Percentiles rank a stretch among this genome's conserved stretches.
These are phyloP conservation scores for Solea senegalensis DNA, from an alignment of 2,113 vertebrate genomes.

Conservation along the genomic window DNA sequence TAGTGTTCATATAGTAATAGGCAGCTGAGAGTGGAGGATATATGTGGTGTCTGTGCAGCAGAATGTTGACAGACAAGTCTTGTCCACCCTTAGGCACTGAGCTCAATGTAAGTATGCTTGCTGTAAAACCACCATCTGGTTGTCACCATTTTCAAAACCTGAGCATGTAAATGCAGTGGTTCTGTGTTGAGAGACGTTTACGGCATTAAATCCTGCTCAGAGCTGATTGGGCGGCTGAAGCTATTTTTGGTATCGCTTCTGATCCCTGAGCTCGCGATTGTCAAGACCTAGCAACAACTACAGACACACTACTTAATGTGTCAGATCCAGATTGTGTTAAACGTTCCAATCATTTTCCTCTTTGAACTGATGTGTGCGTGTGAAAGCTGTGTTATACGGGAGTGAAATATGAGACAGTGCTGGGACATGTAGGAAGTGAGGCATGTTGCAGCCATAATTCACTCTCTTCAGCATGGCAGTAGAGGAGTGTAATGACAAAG, in stretches of 20 bases:
- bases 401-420: constrained; percentile 46
- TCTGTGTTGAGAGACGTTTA: constrained; percentile 22
- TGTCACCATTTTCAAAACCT: constrained; percentile 40
- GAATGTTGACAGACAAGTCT: constrained; percentile 55
- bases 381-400: constrained; percentile 1
- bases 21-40: not conserved
- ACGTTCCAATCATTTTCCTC: constrained; percentile 19
- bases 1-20: not conserved
- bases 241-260: constrained; percentile 43
- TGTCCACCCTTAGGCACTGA: constrained; percentile 34
- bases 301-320: constrained; percentile 20
- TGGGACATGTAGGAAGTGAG: constrained; percentile 49
- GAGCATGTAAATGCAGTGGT: constrained; percentile 36
- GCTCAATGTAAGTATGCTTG: constrained; percentile 37
- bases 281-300: constrained; percentile 16
- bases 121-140: constrained; percentile 57
- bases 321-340: constrained; percentile 29
- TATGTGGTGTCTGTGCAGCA: not conserved
- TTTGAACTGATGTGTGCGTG: constrained; percentile 10
- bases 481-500: constrained; percentile 64
- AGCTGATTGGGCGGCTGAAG: constrained; percentile 24
- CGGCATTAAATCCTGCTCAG: constrained; percentile 37
- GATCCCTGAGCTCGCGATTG: constrained; percentile 26
- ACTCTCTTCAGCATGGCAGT: constrained; percentile 44
- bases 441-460: constrained; percentile 58